Conservation (phyloP, 2,888 invertebrate species). For the Tiphia femorata region DNA sequence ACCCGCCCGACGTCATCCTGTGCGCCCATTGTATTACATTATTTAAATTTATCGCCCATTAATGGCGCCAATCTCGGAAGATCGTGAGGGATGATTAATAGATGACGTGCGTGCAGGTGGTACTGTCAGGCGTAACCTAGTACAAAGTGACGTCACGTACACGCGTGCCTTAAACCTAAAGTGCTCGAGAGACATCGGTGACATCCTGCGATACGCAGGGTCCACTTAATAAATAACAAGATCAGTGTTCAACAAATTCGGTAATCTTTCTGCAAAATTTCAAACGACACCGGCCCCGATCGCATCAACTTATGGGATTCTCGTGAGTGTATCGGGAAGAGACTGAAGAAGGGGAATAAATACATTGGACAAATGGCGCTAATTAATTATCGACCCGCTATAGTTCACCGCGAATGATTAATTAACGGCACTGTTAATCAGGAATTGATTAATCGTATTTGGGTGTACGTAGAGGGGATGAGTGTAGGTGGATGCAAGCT, state of each 20-base stretch:
- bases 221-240: no score
- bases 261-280: not conserved
- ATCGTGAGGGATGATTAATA: conserved; percentile 29
- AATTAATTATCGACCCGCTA: not conserved
- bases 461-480: no score
- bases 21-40: no score
- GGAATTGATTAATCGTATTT: conserved; percentile 2
- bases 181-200: no score
- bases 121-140: conserved; percentile 30
- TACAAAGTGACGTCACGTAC: conserved; percentile 13
- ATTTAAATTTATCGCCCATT: no score
- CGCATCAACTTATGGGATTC: not conserved
- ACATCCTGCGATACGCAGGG: no score
- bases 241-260: not conserved
- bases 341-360: no score
- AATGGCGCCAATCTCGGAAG: no score
- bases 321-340: no score
- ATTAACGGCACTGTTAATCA: not conserved
- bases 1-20: no score
- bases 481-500: no score
- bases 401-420: not conserved
- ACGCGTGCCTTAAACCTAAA: no score
- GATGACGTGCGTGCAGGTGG: conserved; percentile 32
- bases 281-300: not conserved
- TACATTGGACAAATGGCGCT: not conserved